These are phyloP conservation scores for Macroteleia sp. DNA, from an alignment of 2,888 invertebrate genomes.

Conservation along the genomic window DNA sequence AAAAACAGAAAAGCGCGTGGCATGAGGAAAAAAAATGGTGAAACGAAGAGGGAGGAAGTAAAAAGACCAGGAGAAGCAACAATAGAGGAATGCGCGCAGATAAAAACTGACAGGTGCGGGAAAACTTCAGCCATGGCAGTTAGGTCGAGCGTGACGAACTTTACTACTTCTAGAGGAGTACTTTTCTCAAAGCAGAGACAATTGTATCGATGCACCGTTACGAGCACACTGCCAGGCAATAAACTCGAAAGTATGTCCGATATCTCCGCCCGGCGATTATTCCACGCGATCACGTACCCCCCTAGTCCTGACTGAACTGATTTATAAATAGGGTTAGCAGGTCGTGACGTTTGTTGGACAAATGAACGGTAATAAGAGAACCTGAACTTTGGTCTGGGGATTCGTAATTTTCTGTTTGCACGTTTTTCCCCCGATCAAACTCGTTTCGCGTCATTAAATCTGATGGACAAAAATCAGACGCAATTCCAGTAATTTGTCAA, in stretches of 20 bases:
- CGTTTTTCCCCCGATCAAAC: too few species aligned
- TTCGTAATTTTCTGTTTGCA: too few species aligned
- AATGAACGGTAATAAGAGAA: too few species aligned
- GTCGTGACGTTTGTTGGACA: slow-evolving; percentile 23
- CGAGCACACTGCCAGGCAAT: slow-evolving; percentile 38
- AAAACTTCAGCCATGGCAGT: slow-evolving; percentile 7
- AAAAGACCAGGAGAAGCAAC: slow-evolving; percentile 22
- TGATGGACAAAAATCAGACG: too few species aligned
- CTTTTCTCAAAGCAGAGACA: slow-evolving; percentile 41
- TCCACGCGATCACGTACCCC: slow-evolving; percentile 11
- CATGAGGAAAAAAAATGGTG: neutral
- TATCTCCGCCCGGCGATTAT: slow-evolving; percentile 40
- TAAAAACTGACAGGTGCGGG: slow-evolving; percentile 26
- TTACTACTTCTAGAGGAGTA: slow-evolving; percentile 40
- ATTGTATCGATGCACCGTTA: slow-evolving; percentile 47
- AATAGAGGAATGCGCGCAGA: slow-evolving; percentile 14
- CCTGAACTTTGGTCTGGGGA: too few species aligned
- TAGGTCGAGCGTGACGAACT: slow-evolving; percentile 40
- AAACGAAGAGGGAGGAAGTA: neutral
- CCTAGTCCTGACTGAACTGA: slow-evolving; percentile 16
- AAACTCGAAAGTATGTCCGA: slow-evolving; percentile 32
- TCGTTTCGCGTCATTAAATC: too few species aligned
- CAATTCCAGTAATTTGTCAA: too few species aligned
- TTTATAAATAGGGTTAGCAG: slow-evolving; percentile 22
- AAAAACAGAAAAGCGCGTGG: neutral